Evolutionary conservation across 2,888 invertebrate species (phyloP).

Genomic region (Lepidonotus clava): DNA sequence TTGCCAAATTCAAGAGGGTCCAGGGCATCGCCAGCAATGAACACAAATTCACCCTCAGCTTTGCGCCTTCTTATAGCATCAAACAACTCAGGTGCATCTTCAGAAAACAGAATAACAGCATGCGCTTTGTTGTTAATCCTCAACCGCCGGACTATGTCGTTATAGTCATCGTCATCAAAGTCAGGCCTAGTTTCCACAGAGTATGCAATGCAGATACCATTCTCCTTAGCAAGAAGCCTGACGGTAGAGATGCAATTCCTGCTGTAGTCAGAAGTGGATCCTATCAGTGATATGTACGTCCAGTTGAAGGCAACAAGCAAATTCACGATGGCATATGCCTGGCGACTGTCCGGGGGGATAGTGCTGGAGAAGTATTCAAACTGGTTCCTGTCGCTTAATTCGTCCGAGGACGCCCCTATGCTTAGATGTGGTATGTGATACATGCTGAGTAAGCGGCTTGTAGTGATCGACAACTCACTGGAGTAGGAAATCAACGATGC

Average conservation of each 20-base stretch:
- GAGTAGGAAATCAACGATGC: slow-evolving; percentile 51
- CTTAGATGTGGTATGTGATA: slow-evolving; percentile 75
- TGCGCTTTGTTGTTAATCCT: background rate
- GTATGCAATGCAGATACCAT: slow-evolving; percentile 41
- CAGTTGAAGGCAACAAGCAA: slow-evolving; percentile 82
- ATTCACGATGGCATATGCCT: slow-evolving; percentile 68
- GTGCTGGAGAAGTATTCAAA: slow-evolving; percentile 71
- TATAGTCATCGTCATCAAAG: slow-evolving; percentile 4
- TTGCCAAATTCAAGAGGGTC: background rate
- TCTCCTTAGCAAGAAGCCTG: background rate
- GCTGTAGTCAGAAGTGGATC: slow-evolving; percentile 84
- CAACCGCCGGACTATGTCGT: background rate
- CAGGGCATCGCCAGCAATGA: slow-evolving; percentile 1
- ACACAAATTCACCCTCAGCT: slow-evolving; percentile 20
- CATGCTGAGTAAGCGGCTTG: slow-evolving; percentile 3
- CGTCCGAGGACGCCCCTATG: slow-evolving; percentile 70
- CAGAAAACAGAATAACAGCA: background rate
- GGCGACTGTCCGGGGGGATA: slow-evolving; percentile 71
- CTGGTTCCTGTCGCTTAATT: slow-evolving; percentile 69
- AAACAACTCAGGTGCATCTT: background rate
- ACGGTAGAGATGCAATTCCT: slow-evolving; percentile 65
- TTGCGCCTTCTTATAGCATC: background rate
- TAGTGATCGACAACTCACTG: background rate
- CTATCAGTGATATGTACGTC: slow-evolving; percentile 88
- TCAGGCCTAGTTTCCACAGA: background rate